Percentiles rank a stretch among this genome's conserved stretches.
phyloP scores from a whole-genome alignment of 2,888 invertebrate species.

The Andrena minutula region DNA sequence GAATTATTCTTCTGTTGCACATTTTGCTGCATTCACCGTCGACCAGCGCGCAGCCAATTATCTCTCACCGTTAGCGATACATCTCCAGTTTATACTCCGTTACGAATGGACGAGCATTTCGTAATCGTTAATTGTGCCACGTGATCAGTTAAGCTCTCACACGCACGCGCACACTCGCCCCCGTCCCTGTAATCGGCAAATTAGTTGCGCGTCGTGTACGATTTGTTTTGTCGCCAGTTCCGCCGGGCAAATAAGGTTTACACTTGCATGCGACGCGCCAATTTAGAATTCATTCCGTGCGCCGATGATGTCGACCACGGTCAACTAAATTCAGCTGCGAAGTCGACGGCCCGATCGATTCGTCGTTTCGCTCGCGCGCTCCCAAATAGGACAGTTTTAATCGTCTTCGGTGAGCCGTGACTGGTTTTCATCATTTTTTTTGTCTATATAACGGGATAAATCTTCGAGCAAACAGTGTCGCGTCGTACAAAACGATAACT shows the following conservation, averaged over 20 bases:
- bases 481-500: conserved; percentile 4
- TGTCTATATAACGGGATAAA: conserved; percentile 22
- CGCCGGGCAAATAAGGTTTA: conserved; percentile 34
- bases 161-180: neutral
- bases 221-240: conserved; percentile 21
- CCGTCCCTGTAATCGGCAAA: neutral
- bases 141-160: neutral
- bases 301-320: conserved; percentile 38
- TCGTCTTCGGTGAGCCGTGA: conserved; percentile 45
- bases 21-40: no score
- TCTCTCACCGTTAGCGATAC: no score
- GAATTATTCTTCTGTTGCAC: no score
- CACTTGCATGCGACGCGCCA: conserved; percentile 13
- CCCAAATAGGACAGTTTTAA: conserved; percentile 48
- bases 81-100: neutral
- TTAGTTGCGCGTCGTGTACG: conserved; percentile 3
- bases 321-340: conserved; percentile 51
- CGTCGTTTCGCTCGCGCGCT: conserved; percentile 42
- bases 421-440: conserved; percentile 26
- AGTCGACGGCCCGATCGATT: conserved; percentile 45
- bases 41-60: no score
- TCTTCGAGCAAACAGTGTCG: conserved; percentile 26
- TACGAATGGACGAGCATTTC: neutral
- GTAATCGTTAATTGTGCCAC: neutral
- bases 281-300: conserved; percentile 51